A percentile compares a stretch with the other conserved stretches of the same genome.
Conservation (phyloP, 2,113 vertebrate genomes). For the Rallus limicola region DNA sequence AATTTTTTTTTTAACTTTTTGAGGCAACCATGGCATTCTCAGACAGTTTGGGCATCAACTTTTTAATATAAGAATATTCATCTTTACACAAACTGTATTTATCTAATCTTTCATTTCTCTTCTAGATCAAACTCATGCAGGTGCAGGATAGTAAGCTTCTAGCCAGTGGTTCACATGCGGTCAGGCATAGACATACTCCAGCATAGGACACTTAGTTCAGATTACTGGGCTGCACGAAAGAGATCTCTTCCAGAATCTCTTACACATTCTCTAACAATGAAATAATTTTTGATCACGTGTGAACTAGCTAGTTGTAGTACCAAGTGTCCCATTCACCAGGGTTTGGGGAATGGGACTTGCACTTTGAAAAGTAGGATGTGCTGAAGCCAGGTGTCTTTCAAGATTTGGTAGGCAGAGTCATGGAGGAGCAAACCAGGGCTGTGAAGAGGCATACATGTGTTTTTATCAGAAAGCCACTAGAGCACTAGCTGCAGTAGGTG, state of each 20-base stretch:
- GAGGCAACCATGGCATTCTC: neutral
- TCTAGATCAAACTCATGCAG: neutral
- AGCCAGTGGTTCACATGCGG: neutral
- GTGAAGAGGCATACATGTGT: neutral
- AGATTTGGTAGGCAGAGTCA: neutral
- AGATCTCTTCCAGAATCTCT: neutral
- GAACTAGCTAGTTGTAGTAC: neutral
- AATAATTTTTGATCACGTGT: neutral
- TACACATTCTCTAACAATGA: neutral
- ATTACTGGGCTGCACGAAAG: neutral
- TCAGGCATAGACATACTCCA: neutral
- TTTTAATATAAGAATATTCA: neutral
- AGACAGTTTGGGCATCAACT: neutral
- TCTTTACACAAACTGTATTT: neutral
- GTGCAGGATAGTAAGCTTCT: neutral
- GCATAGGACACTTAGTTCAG: neutral
- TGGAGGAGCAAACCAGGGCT: neutral
- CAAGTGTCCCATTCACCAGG: neutral
- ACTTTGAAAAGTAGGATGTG: neutral
- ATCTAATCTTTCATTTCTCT: neutral
- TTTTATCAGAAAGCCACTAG: neutral
- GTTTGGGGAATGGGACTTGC: neutral
- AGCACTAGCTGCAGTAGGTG: neutral
- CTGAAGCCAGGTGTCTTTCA: neutral
- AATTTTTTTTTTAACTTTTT: neutral